Percentiles rank a stretch among this genome's conserved stretches.
Conservation (phyloP, 2,797 vertebrate genomes). For the Nannoperca obscura region DNA sequence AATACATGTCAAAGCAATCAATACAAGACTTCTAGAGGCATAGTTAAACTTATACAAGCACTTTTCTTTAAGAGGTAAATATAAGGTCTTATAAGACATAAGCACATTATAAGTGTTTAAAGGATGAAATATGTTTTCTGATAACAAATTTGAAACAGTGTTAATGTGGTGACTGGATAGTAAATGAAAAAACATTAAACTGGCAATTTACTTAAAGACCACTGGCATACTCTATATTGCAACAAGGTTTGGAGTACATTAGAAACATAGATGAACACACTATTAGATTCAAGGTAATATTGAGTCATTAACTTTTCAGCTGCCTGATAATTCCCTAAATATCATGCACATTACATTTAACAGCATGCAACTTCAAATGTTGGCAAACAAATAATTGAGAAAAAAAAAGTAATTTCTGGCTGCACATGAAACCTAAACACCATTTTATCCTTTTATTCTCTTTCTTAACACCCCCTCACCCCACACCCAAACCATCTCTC, state of each 20-base stretch:
- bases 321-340: conserved; percentile 1
- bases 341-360: conserved; percentile 27
- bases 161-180: background rate
- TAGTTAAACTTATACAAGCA: background rate
- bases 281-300: conserved; percentile 15
- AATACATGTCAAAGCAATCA: conserved; percentile 18
- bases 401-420: background rate
- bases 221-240: background rate
- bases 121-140: background rate
- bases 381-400: conserved; percentile 34
- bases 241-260: background rate
- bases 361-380: conserved; percentile 22
- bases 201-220: background rate
- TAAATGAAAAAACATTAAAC: background rate
- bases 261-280: background rate
- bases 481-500: conserved; percentile 49
- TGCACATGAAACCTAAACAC: conserved; percentile 41
- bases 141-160: background rate
- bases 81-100: background rate
- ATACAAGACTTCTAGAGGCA: background rate
- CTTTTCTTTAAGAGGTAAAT: background rate
- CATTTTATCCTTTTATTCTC: conserved; percentile 37
- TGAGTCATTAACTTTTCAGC: conserved; percentile 17
- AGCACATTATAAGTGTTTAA: background rate
- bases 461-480: conserved; percentile 29